Conservation (phyloP, 2,888 invertebrate species). For the Cantharis flavilabris region DNA sequence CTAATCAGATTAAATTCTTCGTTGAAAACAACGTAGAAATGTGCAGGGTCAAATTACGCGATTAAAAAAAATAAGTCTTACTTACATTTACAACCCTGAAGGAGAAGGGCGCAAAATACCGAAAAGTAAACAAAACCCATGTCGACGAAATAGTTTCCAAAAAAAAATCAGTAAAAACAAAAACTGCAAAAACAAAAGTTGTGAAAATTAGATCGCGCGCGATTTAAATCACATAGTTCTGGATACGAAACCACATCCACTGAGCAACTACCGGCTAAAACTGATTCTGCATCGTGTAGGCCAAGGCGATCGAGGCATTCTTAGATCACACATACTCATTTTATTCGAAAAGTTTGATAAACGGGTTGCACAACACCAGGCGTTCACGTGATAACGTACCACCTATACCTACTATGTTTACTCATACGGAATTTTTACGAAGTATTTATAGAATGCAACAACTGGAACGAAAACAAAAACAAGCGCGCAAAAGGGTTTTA, state of each 20-base stretch:
- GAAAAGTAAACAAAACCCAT: conserved; percentile 15
- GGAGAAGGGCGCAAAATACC: conserved; percentile 7
- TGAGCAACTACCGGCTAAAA: conserved; percentile 25
- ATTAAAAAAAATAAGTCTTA: conserved; percentile 8
- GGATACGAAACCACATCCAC: conserved; percentile 13
- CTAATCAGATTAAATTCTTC: neutral
- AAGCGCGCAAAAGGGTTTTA: neutral
- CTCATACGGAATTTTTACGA: neutral
- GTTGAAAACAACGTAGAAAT: neutral
- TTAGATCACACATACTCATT: conserved; percentile 27
- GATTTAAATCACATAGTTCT: neutral
- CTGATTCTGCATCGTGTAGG: conserved; percentile 28
- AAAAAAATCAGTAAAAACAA: neutral
- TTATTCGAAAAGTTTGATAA: conserved; percentile 24
- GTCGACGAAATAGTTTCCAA: neutral
- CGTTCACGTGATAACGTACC: conserved; percentile 19
- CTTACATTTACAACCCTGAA: conserved; percentile 18
- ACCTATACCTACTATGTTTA: neutral
- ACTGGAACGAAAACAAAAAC: neutral
- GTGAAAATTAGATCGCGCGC: neutral
- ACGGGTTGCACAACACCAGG: conserved; percentile 28
- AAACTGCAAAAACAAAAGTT: neutral
- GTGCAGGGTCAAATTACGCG: neutral
- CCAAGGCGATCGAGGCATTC: conserved; percentile 29
- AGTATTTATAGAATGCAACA: neutral